Evolutionary conservation across 92 coral and sea anemone genomes (phyloP).

Genomic region (Nematostella vectensis): DNA sequence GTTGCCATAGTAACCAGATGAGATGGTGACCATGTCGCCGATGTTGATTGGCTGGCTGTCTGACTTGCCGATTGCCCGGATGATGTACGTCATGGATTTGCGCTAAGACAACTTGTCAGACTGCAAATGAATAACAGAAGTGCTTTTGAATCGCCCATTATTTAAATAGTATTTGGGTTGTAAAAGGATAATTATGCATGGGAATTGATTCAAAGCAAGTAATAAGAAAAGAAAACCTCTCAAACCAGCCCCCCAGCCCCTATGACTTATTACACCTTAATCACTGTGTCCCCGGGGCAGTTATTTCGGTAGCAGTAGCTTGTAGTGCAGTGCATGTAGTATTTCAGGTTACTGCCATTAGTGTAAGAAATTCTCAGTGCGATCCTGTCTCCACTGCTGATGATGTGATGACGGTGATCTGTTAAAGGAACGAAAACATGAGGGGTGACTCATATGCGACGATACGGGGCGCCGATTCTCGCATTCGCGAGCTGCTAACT

Average conservation of each 20-base stretch:
- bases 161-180: too few relatives aligned
- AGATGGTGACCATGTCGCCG: slow-evolving; percentile 26
- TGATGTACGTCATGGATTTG: slow-evolving; percentile 6
- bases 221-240: not conserved
- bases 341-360: slow-evolving; percentile 9
- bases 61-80: slow-evolving; percentile 47
- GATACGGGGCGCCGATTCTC: too few relatives aligned
- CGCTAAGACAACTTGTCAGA: slow-evolving; percentile 48
- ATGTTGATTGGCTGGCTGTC: slow-evolving; percentile 67
- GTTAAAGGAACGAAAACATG: not conserved
- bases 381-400: slow-evolving; percentile 60
- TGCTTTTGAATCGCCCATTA: too few relatives aligned
- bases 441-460: too few relatives aligned
- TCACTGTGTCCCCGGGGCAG: slow-evolving; percentile 34
- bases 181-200: too few relatives aligned
- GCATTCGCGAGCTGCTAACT: too few relatives aligned
- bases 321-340: slow-evolving; percentile 34
- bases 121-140: too few relatives aligned
- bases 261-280: slow-evolving; percentile 3
- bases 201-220: too few relatives aligned
- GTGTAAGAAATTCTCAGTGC: slow-evolving; percentile 40
- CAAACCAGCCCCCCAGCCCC: not conserved
- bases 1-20: not conserved
- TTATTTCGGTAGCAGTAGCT: slow-evolving; percentile 18
- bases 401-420: slow-evolving; percentile 55